Base-by-base conservation (phyloP, 2,113 vertebrate species). In the Forbesichthys agassizii region DNA sequence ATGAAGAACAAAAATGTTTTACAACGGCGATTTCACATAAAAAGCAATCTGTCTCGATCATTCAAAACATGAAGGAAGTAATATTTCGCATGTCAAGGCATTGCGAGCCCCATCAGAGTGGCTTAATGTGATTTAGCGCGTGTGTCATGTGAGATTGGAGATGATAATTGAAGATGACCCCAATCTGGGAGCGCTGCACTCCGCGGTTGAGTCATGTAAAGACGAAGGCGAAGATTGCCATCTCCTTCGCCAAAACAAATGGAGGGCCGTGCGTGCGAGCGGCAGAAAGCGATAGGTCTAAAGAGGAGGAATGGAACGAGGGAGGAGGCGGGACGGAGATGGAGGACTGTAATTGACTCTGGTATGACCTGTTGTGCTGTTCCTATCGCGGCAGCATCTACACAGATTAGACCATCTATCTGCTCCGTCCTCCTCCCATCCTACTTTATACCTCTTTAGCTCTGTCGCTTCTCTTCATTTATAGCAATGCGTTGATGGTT, bases 151-250 rank as follows among this genome's bases (percentile, higher is more conserved):
- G 33, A 75, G 77, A 73, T 65, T 48, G 36, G 13, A 64, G 61
- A 80, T 54, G 64, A 71, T 86, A 83, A 84, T 82, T 88, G 73
- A 81, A 84, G 73, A 69, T 84, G 87, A 89, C 87, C 87, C 76
- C 84, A 86, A 86, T 88, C 80, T 88, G 64, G 67, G 68, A 78
- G 67, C 66, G 18, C 54, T 59, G 71, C 84, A 75, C 62, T 79
- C 76, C 75, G 60, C 46, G 71, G 78, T 72, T 77, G 75, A 73
- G 77, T 87, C 69, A 49, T 46, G 33, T 51, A 64, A 76, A 79
- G 64, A 76, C 27, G 59, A 11, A 63, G 52, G 33, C 51, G 46
- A 73, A 47, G 20, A 48, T 68, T 69, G 68, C 64, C 51, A n/a
- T 55, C 36, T 74, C 69, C 55, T 42, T 12, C 73, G 54, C 8